Percentiles rank a stretch among this genome's conserved stretches.
These are phyloP conservation scores for Boloria euphrosyne DNA, from an alignment of 2,888 invertebrate species.

Conservation along the genomic window DNA sequence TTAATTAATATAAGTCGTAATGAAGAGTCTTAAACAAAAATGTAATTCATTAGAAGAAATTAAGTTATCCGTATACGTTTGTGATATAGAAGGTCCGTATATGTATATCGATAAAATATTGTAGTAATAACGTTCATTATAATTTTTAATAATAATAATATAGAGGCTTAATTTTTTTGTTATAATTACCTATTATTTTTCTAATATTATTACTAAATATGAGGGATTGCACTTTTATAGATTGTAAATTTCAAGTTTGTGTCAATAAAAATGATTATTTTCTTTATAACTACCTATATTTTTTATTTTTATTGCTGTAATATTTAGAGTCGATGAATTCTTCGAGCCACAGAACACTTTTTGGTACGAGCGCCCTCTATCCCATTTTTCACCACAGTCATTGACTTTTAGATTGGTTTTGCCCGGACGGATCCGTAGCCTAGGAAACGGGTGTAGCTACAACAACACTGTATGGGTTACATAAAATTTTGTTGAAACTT, in stretches of 20 bases:
- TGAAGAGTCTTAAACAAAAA: slow-evolving; percentile 32
- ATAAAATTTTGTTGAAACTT: slow-evolving; percentile 52
- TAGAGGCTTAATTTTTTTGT: too few species aligned
- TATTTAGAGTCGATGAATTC: not conserved
- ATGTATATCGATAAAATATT: not conserved
- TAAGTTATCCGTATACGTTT: slow-evolving; percentile 32
- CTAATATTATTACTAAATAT: too few species aligned
- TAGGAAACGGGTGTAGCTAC: slow-evolving; percentile 81
- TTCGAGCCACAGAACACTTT: too few species aligned
- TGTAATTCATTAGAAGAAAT: slow-evolving; percentile 19
- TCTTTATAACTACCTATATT: too few species aligned
- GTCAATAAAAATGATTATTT: too few species aligned
- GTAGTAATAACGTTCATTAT: not conserved
- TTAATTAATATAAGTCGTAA: slow-evolving; percentile 6
- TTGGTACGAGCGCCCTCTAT: slow-evolving; percentile 33
- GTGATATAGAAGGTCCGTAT: slow-evolving; percentile 34
- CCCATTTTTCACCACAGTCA: slow-evolving; percentile 13
- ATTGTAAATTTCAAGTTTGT: too few species aligned
- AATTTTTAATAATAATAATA: not conserved
- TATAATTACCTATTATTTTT: too few species aligned
- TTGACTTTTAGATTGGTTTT: slow-evolving; percentile 39
- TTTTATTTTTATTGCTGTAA: too few species aligned
- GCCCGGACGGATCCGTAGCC: slow-evolving; percentile 69
- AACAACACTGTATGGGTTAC: slow-evolving; percentile 76
- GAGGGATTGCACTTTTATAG: too few species aligned